These are phyloP conservation scores for Eudyptes chrysolophus DNA, from an alignment of 2,113 vertebrate species.

Conservation along the genomic window DNA sequence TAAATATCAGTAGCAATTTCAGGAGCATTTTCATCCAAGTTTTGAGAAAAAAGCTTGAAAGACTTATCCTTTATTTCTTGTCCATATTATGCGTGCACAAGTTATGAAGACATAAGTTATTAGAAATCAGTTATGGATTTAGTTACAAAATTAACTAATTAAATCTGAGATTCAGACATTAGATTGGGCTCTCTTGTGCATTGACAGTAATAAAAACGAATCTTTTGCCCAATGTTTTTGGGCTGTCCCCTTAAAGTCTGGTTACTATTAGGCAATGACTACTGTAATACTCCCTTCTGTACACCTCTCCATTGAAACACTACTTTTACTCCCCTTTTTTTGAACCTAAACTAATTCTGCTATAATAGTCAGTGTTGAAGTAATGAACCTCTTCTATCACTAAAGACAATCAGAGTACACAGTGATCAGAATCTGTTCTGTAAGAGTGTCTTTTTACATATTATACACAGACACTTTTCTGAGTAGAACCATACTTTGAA, in stretches of 20 bases:
- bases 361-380: not conserved
- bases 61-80: not conserved
- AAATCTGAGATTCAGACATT: not conserved
- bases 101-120: not conserved
- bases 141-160: not conserved
- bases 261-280: not conserved
- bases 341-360: not conserved
- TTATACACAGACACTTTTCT: not conserved
- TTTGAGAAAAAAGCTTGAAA: not conserved
- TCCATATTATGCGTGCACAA: not conserved
- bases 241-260: not conserved
- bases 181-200: not conserved
- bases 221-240: not conserved
- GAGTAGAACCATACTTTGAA: not conserved
- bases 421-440: not conserved
- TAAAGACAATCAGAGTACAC: not conserved
- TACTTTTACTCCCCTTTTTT: not conserved
- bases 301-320: not conserved
- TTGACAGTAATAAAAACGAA: not conserved
- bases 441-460: not conserved
- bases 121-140: not conserved
- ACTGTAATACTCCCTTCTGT: not conserved
- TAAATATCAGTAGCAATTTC: not conserved
- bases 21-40: not conserved
- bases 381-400: not conserved